phyloP scores from a whole-genome alignment of 2,797 vertebrate species.

The Salmo trutta region DNA sequence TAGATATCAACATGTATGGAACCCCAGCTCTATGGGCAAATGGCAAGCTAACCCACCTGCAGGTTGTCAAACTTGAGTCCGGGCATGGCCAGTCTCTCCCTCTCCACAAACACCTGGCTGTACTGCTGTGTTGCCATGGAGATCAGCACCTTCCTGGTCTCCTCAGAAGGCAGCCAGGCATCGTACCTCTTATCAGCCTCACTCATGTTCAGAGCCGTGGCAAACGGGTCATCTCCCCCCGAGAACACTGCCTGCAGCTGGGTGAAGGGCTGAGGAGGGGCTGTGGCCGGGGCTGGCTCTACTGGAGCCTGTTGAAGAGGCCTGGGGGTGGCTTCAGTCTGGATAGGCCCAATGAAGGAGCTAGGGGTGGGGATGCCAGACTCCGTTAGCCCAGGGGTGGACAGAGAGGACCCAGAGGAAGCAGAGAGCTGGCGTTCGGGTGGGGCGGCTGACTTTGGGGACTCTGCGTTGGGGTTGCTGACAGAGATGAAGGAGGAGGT shows the following conservation, averaged over 20 bases:
- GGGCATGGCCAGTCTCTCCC: slow-evolving; percentile 91
- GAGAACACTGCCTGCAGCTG: slow-evolving; percentile 93
- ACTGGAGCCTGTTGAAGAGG: slow-evolving; percentile 44
- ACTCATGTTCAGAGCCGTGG: slow-evolving; percentile 91
- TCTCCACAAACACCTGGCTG: slow-evolving; percentile 80
- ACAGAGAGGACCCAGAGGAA: slow-evolving; percentile 62
- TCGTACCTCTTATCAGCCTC: slow-evolving; percentile 92
- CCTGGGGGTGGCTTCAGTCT: slow-evolving; percentile 57
- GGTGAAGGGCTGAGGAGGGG: slow-evolving; percentile 74
- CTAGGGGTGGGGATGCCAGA: slow-evolving; percentile 62
- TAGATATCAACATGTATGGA: background rate
- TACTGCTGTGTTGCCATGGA: slow-evolving; percentile 87
- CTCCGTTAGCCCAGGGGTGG: slow-evolving; percentile 53
- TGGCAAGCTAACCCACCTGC: slow-evolving; percentile 77
- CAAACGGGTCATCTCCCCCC: slow-evolving; percentile 90
- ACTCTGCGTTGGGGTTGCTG: slow-evolving; percentile 89
- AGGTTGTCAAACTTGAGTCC: slow-evolving; percentile 98
- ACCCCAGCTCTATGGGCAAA: background rate
- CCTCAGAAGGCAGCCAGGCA: slow-evolving; percentile 91
- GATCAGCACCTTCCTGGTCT: slow-evolving; percentile 83
- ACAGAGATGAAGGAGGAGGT: slow-evolving; percentile 89
- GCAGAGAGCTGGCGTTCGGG: slow-evolving; percentile 77
- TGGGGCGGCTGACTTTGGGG: slow-evolving; percentile 54
- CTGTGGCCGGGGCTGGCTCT: slow-evolving; percentile 60
- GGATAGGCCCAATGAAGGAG: slow-evolving; percentile 58